Conservation (phyloP, 2,888 invertebrate genomes). For the Endotricha flammealis region DNA sequence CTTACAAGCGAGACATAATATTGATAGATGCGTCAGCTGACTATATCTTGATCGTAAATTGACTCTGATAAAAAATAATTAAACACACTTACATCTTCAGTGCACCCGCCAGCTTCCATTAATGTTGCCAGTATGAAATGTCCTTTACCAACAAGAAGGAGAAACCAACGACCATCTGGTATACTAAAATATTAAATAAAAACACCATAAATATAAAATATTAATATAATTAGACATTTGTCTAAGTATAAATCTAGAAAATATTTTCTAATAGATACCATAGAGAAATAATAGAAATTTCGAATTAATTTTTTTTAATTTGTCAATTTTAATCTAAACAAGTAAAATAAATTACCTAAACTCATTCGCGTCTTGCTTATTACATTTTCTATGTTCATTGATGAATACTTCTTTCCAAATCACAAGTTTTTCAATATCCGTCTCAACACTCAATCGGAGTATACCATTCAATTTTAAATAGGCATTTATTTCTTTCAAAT, state of each 20-base stretch:
- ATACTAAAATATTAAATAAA: constrained; percentile 44
- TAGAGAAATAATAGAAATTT: background rate
- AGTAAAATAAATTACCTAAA: constrained; percentile 40
- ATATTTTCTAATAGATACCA: too few species aligned
- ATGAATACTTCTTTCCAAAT: constrained; percentile 88
- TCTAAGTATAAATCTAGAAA: too few species aligned
- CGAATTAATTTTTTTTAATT: background rate
- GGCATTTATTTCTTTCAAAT: constrained; percentile 85
- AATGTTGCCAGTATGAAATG: constrained; percentile 83
- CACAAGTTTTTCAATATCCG: constrained; percentile 83
- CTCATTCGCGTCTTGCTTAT: constrained; percentile 46
- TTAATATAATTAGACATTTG: background rate
- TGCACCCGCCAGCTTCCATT: constrained; percentile 87
- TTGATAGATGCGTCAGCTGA: too few species aligned
- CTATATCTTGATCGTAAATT: too few species aligned
- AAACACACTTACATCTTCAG: constrained; percentile 75
- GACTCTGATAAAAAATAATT: background rate
- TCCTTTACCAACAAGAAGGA: constrained; percentile 85
- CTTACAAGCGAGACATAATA: too few species aligned
- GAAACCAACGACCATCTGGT: constrained; percentile 83
- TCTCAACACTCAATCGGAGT: constrained; percentile 81
- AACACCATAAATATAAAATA: background rate
- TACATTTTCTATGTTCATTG: constrained; percentile 54
- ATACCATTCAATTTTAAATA: constrained; percentile 87
- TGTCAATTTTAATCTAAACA: background rate